Base-by-base conservation (phyloP, 2,797 vertebrate species). In the Zalophus californianus region DNA sequence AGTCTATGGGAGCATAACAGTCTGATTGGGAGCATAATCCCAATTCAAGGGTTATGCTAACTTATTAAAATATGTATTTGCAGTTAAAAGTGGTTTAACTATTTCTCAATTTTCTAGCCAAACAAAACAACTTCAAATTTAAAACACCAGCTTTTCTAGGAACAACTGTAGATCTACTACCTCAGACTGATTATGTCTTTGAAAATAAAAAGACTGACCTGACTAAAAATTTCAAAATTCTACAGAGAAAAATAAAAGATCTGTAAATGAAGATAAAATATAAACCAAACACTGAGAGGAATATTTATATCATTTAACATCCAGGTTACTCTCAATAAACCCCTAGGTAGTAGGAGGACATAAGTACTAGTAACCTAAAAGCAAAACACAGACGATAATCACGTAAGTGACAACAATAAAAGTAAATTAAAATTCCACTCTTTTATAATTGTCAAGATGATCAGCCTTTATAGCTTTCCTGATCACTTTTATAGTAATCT, bases 81-180 rank as follows among this genome's bases (percentile, higher is more conserved):
- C 48, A 50, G 62, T 89, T 83, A 82, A 84, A 50, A 92, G 15
- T 48, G 1, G 14, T 52, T 73, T 86, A 82, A 85, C 29, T 73
- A 90, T 23, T 96, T 85, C 62, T 80, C 52, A 90, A 70, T 72
- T 90, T 92, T 82, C 85, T 93, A 94, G 41, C 25, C 21, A 54
- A 16, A 93, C 50, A 50, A 88, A 66, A 78, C 5, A 91, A 97
- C 29, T 87, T 5, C 21, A 94, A 70, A 73, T 25, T 84, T 90
- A 89, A 96, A 96, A 92, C 21, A 90, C 3, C 35, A 88, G 29
- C 78, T 92, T 94, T 93, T 54, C 52, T 78, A 87, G 54, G 38
- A 80, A 93, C 6, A 83, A 79, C 52, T 89, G 64, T 4, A 92
- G 79, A 64, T 96, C 29, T 97, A 78, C 25, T 86, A 96, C 75